Percentiles rank a stretch among this genome's conserved stretches.
Evolutionary conservation across 2,113 vertebrate species (phyloP).

Genomic region (Rutilus rutilus): DNA sequence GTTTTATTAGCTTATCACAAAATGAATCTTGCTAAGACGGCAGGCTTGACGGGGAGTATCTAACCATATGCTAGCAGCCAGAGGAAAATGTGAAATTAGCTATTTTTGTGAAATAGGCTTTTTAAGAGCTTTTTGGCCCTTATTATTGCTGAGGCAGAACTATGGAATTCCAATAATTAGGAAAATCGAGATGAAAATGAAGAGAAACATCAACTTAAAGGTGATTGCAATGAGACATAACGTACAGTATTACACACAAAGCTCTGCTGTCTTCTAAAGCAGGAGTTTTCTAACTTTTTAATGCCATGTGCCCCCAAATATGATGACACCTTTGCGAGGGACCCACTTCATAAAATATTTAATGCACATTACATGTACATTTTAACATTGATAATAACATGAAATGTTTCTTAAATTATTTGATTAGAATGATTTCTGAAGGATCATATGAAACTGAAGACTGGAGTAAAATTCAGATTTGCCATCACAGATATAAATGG

Average conservation of each 20-base stretch:
- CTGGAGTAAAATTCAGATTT: not conserved
- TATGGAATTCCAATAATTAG: conserved; percentile 6
- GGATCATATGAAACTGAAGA: not conserved
- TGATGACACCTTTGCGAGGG: not conserved
- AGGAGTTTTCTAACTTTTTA: not conserved
- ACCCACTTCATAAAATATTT: not conserved
- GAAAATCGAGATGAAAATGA: not conserved
- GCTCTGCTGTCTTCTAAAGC: not conserved
- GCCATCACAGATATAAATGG: not conserved
- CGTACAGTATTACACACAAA: not conserved
- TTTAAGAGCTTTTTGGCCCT: not conserved
- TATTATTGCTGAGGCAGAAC: not conserved
- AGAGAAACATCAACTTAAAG: not conserved
- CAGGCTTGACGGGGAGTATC: not conserved
- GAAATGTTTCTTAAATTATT: not conserved
- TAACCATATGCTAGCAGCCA: not conserved
- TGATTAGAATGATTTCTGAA: not conserved
- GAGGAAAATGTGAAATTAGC: not conserved
- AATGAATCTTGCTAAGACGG: conserved; percentile 21
- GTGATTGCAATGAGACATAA: not conserved
- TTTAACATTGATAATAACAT: not conserved
- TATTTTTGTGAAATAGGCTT: not conserved
- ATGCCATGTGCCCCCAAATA: not conserved
- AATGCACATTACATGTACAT: not conserved
- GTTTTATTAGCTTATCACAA: conserved; percentile 13